A percentile compares a stretch with the other conserved stretches of the same genome.
Conservation (phyloP, 2,113 vertebrate genomes). For the Mobula hypostoma region DNA sequence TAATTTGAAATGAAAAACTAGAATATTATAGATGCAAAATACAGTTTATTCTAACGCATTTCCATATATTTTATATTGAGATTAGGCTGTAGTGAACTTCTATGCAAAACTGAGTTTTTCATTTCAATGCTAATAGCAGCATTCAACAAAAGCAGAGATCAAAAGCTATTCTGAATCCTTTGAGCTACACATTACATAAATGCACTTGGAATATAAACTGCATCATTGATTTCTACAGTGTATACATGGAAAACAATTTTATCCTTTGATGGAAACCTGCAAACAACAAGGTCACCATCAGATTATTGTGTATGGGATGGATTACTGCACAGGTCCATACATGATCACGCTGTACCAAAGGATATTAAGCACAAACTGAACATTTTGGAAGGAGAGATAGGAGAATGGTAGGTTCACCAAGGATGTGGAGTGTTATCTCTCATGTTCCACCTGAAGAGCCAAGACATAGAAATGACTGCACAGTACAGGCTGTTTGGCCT, state of each 20-base stretch:
- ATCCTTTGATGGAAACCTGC: slow-evolving; percentile 1
- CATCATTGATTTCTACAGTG: neutral
- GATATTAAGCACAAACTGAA: neutral
- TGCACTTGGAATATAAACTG: slow-evolving; percentile 17
- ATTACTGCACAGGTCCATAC: neutral
- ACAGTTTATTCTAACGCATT: slow-evolving; percentile 12
- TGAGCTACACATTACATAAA: neutral
- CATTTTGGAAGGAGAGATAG: neutral
- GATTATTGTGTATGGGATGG: neutral
- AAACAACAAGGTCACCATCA: neutral
- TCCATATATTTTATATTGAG: neutral
- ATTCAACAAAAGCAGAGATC: neutral
- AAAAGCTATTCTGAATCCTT: neutral
- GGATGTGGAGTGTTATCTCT: neutral
- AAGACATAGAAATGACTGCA: too few species aligned
- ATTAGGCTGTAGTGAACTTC: neutral
- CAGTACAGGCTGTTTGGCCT: too few species aligned
- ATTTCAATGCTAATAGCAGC: neutral
- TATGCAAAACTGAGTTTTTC: slow-evolving; percentile 4
- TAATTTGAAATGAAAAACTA: slow-evolving; percentile 14
- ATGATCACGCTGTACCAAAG: neutral
- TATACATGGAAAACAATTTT: neutral
- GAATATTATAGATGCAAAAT: slow-evolving; percentile 13
- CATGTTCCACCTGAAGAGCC: neutral
- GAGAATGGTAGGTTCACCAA: neutral